Conservation (phyloP, 2,113 vertebrate species). For the Ia io region DNA sequence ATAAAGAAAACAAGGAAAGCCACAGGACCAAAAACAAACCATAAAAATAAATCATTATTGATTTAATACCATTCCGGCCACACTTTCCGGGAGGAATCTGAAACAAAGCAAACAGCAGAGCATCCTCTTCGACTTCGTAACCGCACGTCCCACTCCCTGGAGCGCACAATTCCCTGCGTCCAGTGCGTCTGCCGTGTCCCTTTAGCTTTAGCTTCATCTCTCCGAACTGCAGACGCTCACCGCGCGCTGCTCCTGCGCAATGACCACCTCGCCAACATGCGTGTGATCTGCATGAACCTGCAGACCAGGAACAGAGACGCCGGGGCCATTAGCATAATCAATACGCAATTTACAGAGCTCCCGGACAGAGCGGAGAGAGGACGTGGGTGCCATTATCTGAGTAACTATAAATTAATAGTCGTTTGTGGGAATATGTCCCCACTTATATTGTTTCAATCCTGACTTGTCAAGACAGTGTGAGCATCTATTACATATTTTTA, state of each 20-base stretch:
- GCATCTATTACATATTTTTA: constrained; percentile 27
- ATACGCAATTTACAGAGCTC: constrained; percentile 85
- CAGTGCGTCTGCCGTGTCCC: constrained; percentile 68
- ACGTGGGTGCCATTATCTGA: constrained; percentile 75
- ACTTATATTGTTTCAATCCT: constrained; percentile 21
- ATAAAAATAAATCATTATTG: constrained; percentile 84
- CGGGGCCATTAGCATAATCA: constrained; percentile 85
- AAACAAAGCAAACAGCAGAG: constrained; percentile 76
- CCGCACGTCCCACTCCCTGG: constrained; percentile 69
- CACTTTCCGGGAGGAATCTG: constrained; percentile 76
- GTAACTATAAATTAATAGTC: constrained; percentile 80
- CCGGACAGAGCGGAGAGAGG: constrained; percentile 82
- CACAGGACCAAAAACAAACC: constrained; percentile 79
- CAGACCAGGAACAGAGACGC: constrained; percentile 84
- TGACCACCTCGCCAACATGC: constrained; percentile 72
- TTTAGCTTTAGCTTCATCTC: constrained; percentile 69
- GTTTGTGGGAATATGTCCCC: constrained; percentile 72
- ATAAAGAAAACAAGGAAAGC: constrained; percentile 80
- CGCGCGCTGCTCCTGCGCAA: constrained; percentile 64
- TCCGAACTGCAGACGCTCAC: constrained; percentile 42
- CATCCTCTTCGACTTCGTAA: constrained; percentile 63
- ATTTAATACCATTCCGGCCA: constrained; percentile 78
- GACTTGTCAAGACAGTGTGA: constrained; percentile 20
- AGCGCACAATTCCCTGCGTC: constrained; percentile 69
- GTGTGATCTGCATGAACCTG: constrained; percentile 83